Conservation (phyloP, 2,888 invertebrate genomes). For the Dusona sp. region DNA sequence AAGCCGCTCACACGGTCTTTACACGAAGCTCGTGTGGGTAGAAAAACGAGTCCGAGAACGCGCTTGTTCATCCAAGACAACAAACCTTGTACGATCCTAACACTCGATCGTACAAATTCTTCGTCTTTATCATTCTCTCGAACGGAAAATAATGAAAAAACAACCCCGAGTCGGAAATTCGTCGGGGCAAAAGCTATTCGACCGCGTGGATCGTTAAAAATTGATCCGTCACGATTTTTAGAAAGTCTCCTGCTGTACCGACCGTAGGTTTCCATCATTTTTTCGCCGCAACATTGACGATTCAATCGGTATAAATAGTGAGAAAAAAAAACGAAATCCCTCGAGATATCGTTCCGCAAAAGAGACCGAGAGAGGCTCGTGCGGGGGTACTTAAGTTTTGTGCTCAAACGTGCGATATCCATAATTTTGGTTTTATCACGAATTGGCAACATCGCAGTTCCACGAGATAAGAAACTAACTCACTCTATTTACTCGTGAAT, state of each 20-base stretch:
- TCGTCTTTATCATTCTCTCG: background rate
- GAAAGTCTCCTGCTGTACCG: slow-evolving; percentile 13
- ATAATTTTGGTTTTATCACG: slow-evolving; percentile 18
- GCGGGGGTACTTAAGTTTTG: slow-evolving; percentile 9
- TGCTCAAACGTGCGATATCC: background rate
- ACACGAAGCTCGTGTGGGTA: slow-evolving; percentile 36
- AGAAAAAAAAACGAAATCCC: background rate
- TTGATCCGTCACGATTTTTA: background rate
- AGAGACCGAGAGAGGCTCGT: background rate
- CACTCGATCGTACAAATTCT: slow-evolving; percentile 23
- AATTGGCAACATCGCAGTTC: slow-evolving; percentile 34
- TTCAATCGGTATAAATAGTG: background rate
- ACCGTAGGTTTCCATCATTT: slow-evolving; percentile 4
- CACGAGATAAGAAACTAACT: slow-evolving; percentile 23
- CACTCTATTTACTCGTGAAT: slow-evolving; percentile 38
- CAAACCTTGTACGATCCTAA: slow-evolving; percentile 4
- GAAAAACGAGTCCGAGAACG: slow-evolving; percentile 45
- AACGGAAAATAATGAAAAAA: background rate
- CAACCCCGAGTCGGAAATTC: background rate
- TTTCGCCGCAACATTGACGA: background rate
- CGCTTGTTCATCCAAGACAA: slow-evolving; percentile 38
- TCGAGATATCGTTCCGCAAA: background rate
- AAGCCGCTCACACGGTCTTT: slow-evolving; percentile 26
- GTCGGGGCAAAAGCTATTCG: background rate
- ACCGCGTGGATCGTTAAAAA: background rate